Percentiles rank a stretch among this genome's conserved stretches.
Evolutionary conservation across 1,140 invertebrate species (phyloP).

Genomic region (Steinernema khuongi): DNA sequence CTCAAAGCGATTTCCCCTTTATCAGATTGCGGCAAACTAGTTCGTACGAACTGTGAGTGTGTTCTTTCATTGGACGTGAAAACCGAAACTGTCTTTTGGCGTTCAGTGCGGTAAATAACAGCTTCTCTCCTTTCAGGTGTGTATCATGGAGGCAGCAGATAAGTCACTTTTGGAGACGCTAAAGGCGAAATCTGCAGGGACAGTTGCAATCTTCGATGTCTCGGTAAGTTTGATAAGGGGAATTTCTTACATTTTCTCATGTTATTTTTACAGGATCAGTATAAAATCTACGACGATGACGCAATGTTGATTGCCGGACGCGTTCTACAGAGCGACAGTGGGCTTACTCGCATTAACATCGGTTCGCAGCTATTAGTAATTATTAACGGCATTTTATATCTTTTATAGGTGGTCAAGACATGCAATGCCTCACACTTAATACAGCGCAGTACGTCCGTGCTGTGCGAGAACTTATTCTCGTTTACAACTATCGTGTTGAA

Average conservation of each 20-base stretch:
- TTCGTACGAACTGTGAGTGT: neutral
- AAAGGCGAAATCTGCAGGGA: neutral
- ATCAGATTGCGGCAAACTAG: neutral
- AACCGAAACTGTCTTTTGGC: neutral
- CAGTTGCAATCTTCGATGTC: neutral
- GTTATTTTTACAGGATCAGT: neutral
- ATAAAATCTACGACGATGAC: neutral
- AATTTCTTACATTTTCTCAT: neutral
- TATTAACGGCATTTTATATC: neutral
- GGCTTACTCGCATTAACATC: neutral
- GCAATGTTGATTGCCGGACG: neutral
- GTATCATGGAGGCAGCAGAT: neutral
- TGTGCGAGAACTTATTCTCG: constrained; percentile 22
- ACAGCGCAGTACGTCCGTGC: constrained; percentile 26
- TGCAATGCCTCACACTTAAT: constrained; percentile 61
- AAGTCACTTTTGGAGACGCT: neutral
- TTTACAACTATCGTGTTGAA: constrained; percentile 27
- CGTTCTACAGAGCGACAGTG: neutral
- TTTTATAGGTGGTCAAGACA: constrained; percentile 77
- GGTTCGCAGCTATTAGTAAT: neutral
- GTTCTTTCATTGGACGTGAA: no score
- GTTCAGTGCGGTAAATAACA: neutral
- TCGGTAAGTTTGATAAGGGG: neutral
- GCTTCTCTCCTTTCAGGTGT: neutral
- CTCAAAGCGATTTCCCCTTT: neutral